Conservation (phyloP, 2,797 vertebrate species). For the Danionella dracula region DNA sequence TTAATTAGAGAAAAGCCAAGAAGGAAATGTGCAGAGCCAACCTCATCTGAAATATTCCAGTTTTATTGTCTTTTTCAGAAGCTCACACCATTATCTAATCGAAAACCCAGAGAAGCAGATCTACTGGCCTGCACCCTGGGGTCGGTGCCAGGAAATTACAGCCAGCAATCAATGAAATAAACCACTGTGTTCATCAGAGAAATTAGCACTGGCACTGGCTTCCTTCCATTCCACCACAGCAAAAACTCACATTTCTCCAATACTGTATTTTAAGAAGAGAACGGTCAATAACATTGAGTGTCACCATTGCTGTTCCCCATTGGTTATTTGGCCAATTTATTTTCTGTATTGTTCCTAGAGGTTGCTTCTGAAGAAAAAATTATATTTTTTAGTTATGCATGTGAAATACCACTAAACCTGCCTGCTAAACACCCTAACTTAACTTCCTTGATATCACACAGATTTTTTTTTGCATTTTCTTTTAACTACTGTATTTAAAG, state of each 20-base stretch:
- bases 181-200: conserved; percentile 64
- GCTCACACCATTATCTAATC: conserved; percentile 41
- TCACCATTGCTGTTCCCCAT: too few species aligned
- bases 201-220: conserved; percentile 70
- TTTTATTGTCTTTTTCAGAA: background rate
- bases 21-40: conserved; percentile 16
- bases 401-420: too few species aligned
- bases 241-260: conserved; percentile 30
- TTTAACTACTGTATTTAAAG: too few species aligned
- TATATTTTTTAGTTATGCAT: too few species aligned
- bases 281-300: too few species aligned
- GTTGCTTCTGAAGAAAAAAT: too few species aligned
- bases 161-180: conserved; percentile 62
- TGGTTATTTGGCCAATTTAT: too few species aligned
- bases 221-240: conserved; percentile 65
- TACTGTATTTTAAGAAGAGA: too few species aligned
- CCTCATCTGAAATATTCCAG: conserved; percentile 27
- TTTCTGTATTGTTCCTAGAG: too few species aligned
- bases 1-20: conserved; percentile 46
- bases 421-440: too few species aligned
- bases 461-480: too few species aligned
- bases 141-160: conserved; percentile 45
- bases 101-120: conserved; percentile 37
- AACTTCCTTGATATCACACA: too few species aligned
- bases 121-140: conserved; percentile 23